Evolutionary conservation across 2,113 vertebrate species (phyloP), one percentile per base, ranked within the genome.

Genomic region (Cercopithecus mona): DNA sequence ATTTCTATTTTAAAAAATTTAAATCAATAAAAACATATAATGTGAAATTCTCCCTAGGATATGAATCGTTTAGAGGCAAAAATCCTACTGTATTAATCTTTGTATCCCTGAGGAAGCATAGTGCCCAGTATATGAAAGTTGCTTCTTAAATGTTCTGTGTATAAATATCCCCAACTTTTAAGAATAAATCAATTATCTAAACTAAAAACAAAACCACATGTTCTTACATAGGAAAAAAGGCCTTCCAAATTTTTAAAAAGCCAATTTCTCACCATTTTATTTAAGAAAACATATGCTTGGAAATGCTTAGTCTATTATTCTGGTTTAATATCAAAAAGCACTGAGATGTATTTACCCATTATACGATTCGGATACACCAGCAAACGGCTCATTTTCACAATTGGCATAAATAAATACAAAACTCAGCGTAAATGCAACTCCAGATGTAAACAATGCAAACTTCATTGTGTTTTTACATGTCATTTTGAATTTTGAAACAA

Each of bases 401-500:
- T 98, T 98, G 96, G 98, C 98, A 97, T 99, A 98, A 61, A 98
- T 40, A 97, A 99, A 98, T 61, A 99, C 94, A 27, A 98, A 97
- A 94, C 98, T 98, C 95, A 99, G 93, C 27, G 96, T 4, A 35
- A 99, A 43, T 2, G 99, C 98, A 78, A 98, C 38, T 83, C 97
- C 32, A 84, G 98, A 98, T 68, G 98, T 97, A 59, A 92, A 43
- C 96, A 98, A 94, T 13, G 97, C 98, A 96, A 99, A 98, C 97
- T 97, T 99, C 97, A 99, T 99, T 86, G 98, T 97, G 68, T 68
- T 96, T 98, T 95, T 99, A 95, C 99, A 99, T 38, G 97, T 89
- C 98, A 99, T 97, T 98, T 98, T 99, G 94, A 98, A 97, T 93
- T 98, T 99, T 45, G 99, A 99, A 98, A 99, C 97, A 97, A 99